Evolutionary conservation across 2,888 invertebrate genomes (phyloP).

Genomic region (Argyra leucocephala): DNA sequence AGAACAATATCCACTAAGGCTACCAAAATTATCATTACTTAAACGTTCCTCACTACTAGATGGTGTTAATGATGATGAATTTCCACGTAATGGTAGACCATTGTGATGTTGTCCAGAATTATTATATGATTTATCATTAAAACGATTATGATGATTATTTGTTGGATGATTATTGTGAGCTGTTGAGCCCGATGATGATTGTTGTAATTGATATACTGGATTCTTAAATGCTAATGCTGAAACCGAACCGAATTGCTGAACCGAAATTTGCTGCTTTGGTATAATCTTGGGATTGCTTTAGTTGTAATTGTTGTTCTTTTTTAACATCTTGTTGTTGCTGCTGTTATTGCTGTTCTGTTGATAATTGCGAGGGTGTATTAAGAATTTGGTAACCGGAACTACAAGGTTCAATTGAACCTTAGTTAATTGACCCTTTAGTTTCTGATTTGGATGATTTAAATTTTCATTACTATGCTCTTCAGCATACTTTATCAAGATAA

Average conservation of each 20-base stretch:
- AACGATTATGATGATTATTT: conserved; percentile 25
- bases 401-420: conserved; percentile 72
- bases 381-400: conserved; percentile 84
- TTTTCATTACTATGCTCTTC: conserved; percentile 53
- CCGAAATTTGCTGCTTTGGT: conserved; percentile 1
- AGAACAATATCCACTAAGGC: not conserved
- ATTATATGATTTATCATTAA: conserved; percentile 27
- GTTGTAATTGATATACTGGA: conserved; percentile 69
- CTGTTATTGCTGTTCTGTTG: conserved; percentile 52
- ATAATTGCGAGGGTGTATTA: conserved; percentile 77
- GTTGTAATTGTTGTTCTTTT: conserved; percentile 21
- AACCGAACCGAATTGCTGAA: conserved; percentile 10
- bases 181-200: conserved; percentile 31
- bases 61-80: conserved; percentile 39
- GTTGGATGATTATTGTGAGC: conserved; percentile 27
- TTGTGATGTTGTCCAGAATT: conserved; percentile 15
- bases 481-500: conserved; percentile 60
- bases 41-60: conserved; percentile 42
- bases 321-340: conserved; percentile 22
- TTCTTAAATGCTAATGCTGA: conserved; percentile 67
- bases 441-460: conserved; percentile 18
- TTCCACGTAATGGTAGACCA: conserved; percentile 21
- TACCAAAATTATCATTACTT: conserved; percentile 34
- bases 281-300: not conserved
- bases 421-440: conserved; percentile 38